phyloP scores from a whole-genome alignment of 2,888 invertebrate genomes.

The Anagyrus pseudococci region DNA sequence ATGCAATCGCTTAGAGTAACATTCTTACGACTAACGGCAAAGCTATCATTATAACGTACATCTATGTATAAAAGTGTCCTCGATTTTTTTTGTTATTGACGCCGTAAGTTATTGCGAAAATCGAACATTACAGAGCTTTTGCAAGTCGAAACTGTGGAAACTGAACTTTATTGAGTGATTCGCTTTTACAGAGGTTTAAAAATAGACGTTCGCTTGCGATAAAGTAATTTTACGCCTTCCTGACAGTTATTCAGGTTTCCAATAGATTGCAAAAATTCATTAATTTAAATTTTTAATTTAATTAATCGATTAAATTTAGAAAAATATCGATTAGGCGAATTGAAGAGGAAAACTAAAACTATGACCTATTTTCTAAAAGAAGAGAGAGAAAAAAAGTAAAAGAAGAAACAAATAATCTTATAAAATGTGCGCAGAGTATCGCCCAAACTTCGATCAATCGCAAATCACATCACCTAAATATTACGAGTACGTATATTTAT shows the following conservation, averaged over 20 bases:
- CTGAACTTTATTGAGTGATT: too few species aligned
- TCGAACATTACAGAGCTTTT: too few species aligned
- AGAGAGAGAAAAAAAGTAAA: background rate
- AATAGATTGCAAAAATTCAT: too few species aligned
- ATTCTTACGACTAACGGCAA: constrained; percentile 29
- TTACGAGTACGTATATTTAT: constrained; percentile 26
- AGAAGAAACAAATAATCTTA: too few species aligned
- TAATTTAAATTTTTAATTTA: constrained; percentile 10
- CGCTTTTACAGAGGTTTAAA: too few species aligned
- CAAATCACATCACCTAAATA: constrained; percentile 13
- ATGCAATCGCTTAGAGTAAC: constrained; percentile 21
- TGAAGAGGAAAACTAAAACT: constrained; percentile 9
- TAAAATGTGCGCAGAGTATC: background rate
- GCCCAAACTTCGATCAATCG: constrained; percentile 10
- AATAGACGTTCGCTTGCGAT: too few species aligned
- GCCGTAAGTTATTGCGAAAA: too few species aligned
- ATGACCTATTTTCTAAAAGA: constrained; percentile 9
- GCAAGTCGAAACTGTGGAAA: too few species aligned
- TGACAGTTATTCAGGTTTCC: too few species aligned
- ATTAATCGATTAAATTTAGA: background rate
- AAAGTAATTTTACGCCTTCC: too few species aligned
- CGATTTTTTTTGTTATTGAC: constrained; percentile 9
- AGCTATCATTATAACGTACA: constrained; percentile 22
- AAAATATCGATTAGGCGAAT: background rate
- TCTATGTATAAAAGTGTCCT: constrained; percentile 19